phyloP scores from a whole-genome alignment of 2,113 vertebrate genomes.

The Ceyx margarethae region DNA sequence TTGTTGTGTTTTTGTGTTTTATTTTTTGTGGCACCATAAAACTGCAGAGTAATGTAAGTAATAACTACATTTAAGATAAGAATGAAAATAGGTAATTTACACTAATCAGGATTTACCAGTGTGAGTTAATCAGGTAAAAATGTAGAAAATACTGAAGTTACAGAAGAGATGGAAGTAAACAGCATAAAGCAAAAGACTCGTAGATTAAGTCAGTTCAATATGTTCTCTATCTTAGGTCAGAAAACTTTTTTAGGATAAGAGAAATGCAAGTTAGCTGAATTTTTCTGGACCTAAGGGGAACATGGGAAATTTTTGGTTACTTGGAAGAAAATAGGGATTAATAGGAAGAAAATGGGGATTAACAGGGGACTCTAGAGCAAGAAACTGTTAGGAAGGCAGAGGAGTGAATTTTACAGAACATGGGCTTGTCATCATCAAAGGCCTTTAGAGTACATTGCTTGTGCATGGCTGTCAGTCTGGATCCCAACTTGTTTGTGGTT shows the following conservation, averaged over 20 bases:
- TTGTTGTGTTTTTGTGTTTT: no score
- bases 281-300: neutral
- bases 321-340: neutral
- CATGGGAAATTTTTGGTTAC: neutral
- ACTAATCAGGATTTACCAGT: neutral
- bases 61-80: neutral
- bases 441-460: neutral
- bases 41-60: neutral
- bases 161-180: neutral
- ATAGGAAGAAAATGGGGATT: neutral
- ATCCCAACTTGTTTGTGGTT: neutral
- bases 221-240: neutral
- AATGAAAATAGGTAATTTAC: neutral
- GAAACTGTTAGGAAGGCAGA: neutral
- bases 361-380: neutral
- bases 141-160: neutral
- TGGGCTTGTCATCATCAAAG: neutral
- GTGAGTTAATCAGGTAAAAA: neutral
- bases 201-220: neutral
- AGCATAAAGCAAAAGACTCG: neutral
- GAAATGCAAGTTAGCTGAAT: neutral
- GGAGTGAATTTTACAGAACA: neutral
- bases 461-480: neutral
- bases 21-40: neutral
- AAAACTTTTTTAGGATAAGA: neutral